A percentile compares a stretch with the other conserved stretches of the same genome.
phyloP scores from a whole-genome alignment of 2,113 vertebrate genomes.

The Acinonyx jubatus region DNA sequence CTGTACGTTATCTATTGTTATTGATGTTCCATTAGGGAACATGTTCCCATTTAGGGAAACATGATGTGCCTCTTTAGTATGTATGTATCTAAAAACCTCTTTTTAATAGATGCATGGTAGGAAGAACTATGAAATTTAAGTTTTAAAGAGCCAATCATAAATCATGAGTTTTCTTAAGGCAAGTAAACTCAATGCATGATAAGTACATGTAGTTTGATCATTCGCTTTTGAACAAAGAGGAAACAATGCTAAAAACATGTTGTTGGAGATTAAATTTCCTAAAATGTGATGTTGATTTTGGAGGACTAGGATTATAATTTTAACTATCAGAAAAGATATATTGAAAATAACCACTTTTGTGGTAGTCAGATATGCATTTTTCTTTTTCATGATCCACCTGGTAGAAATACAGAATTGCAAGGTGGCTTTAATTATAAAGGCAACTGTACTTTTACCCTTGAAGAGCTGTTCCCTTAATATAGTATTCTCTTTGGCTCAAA shows the following conservation, averaged over 20 bases:
- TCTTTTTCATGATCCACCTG: background rate
- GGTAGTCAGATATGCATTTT: background rate
- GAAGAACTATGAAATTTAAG: background rate
- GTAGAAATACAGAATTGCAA: background rate
- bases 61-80: background rate
- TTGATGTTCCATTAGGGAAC: background rate
- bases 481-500: background rate
- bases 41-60: background rate
- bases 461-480: background rate
- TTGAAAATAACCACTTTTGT: background rate
- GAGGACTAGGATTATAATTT: background rate
- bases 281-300: background rate
- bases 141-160: background rate
- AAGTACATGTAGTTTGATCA: background rate
- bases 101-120: background rate
- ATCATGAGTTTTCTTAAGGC: background rate
- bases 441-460: background rate
- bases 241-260: background rate
- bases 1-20: background rate
- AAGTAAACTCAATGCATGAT: background rate
- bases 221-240: background rate
- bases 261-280: background rate
- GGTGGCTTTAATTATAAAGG: background rate
- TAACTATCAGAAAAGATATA: background rate
- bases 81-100: background rate